Conservation (phyloP, 2,113 vertebrate species). For the Cryptomyrus ogoouensis region DNA sequence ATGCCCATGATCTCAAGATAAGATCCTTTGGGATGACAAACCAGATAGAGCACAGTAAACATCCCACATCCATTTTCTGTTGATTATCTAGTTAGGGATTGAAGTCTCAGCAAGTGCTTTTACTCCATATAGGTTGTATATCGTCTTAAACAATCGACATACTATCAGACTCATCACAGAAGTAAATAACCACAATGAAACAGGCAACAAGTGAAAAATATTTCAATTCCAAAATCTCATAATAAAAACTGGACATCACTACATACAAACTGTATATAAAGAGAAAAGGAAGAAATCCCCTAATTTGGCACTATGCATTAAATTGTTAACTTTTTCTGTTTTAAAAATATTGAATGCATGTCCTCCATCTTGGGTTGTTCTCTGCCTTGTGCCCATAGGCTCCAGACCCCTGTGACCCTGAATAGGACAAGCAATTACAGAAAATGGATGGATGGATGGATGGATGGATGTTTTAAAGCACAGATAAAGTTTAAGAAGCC, state of each 20-base stretch:
- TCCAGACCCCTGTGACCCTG: not conserved
- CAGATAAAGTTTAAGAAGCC: not conserved
- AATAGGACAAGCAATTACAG: not conserved
- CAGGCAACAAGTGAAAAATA: not conserved
- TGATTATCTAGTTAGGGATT: not conserved
- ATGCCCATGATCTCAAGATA: not conserved
- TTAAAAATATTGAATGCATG: not conserved
- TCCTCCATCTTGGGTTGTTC: not conserved
- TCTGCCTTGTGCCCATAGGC: not conserved
- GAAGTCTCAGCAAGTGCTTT: not conserved
- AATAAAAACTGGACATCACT: not conserved
- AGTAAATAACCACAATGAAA: not conserved
- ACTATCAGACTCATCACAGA: not conserved
- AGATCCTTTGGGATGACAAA: not conserved
- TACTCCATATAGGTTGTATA: not conserved
- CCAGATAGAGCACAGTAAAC: not conserved
- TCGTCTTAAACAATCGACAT: not conserved
- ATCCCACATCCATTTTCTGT: not conserved
- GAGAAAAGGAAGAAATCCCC: not conserved
- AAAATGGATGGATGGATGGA: not conserved
- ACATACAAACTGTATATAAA: not conserved
- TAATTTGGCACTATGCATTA: too few relatives aligned
- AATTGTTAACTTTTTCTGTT: too few relatives aligned
- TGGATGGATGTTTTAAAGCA: not conserved
- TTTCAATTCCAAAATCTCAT: not conserved